Percentiles rank a stretch among this genome's conserved stretches.
Conservation (phyloP, 2,113 vertebrate genomes). For the Struthio camelus region DNA sequence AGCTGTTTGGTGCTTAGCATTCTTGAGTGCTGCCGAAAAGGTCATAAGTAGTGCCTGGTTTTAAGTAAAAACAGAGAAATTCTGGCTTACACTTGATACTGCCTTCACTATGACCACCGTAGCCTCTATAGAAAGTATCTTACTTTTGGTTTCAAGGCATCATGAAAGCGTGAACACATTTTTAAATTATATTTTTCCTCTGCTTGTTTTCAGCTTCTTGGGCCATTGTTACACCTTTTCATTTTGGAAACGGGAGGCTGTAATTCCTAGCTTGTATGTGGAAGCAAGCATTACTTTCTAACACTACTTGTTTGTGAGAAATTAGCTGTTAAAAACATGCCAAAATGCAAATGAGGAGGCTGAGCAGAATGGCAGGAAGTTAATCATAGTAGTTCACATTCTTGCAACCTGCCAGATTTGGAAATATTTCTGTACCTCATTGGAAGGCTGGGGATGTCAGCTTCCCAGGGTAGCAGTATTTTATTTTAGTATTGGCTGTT, state of each 20-base stretch:
- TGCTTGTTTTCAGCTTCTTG: neutral
- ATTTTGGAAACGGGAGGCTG: neutral
- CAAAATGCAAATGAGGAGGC: slow-evolving; percentile 56
- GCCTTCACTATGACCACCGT: neutral
- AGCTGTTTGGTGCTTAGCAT: neutral
- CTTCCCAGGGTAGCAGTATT: neutral
- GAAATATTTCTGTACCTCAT: neutral
- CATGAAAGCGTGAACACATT: neutral
- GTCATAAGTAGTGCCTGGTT: neutral
- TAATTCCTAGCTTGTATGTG: neutral
- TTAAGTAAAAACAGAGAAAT: neutral
- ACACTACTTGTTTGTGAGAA: slow-evolving; percentile 35
- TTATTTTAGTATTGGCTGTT: neutral
- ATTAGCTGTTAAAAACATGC: slow-evolving; percentile 45
- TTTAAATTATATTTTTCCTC: neutral
- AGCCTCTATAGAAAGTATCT: neutral
- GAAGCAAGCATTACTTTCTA: slow-evolving; percentile 35
- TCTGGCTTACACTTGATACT: neutral
- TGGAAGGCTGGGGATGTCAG: neutral
- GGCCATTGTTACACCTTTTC: neutral
- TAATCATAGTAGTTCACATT: slow-evolving; percentile 13
- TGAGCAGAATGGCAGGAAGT: slow-evolving; percentile 33
- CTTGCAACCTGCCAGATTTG: neutral
- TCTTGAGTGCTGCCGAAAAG: neutral
- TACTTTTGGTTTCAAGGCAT: neutral